Evolutionary conservation across 2,797 vertebrate species (phyloP), one percentile per base, ranked within the genome.

Genomic region (Cryptoblepharus egeriae): DNA sequence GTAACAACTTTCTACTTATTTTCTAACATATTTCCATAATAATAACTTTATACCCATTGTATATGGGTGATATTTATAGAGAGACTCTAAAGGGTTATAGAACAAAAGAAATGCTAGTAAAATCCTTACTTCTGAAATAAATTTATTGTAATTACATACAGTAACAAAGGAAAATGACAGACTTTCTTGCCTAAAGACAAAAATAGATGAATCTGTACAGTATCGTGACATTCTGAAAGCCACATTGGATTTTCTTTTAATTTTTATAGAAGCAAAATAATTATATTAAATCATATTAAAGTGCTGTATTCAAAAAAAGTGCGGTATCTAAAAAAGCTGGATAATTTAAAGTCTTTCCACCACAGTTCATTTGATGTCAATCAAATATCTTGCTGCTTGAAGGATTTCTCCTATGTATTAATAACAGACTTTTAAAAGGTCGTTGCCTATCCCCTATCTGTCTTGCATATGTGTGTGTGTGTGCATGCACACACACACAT

Each of bases 61-160:
- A 84, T 84, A 87, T 89, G 90, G 83, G 71, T 84, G 76, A 74
- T 85, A 65, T 82, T 87, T 85, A 82, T 1, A 85, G 39, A 35
- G 4, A 52, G 58, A 73, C 13, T 72, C 35, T 64, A 84, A 90
- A 90, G 83, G 80, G 88, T 84, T 89, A 32, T 28, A 83, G 80
- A 86, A 91, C 79, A 92, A 91, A 92, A 85, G 86, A 77, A 85
- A 64, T 83, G 73, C 88, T 63, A 70, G 89, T 85, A 78, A 83
- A 90, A 88, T 24, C 81, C 7, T n/a, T n/a, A 57, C 8, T 76
- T 70, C 57, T 85, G 87, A 85, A 67, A 78, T 39, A 70, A 85
- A 81, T 84, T 80, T 39, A 87, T 69, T 86, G 45, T 88, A 80
- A 86, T 60, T 72, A 88, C 28, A 84, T 84, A 55, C 10, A 83